Conservation (phyloP, 2,888 invertebrate genomes). For the Diabrotica balteata region DNA sequence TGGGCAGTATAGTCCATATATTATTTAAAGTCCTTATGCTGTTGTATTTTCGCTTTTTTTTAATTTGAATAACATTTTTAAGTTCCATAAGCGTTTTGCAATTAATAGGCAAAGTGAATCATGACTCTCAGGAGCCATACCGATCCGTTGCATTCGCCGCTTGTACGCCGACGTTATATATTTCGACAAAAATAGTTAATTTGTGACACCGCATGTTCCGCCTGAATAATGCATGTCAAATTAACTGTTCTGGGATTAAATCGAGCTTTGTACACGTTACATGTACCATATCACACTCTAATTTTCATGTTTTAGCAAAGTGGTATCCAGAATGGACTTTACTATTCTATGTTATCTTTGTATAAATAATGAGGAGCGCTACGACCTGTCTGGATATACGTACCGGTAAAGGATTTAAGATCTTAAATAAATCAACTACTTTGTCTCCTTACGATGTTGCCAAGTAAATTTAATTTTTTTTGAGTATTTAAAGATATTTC, state of each 20-base stretch:
- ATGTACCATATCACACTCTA: conserved; percentile 19
- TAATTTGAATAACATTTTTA: no score
- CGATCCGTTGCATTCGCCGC: no score
- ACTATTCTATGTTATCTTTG: conserved; percentile 25
- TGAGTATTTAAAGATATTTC: no score
- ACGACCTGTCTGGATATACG: neutral
- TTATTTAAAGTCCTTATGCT: no score
- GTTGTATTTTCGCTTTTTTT: no score
- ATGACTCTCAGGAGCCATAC: no score
- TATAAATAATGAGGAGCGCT: conserved; percentile 19
- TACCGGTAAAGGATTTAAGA: conserved; percentile 3
- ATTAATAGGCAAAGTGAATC: no score
- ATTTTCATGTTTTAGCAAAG: conserved; percentile 28
- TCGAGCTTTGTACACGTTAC: conserved; percentile 24
- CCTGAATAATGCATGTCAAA: conserved; percentile 32
- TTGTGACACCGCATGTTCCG: conserved; percentile 24
- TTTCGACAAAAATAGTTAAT: conserved; percentile 16
- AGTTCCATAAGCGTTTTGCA: no score
- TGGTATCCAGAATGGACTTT: conserved; percentile 24
- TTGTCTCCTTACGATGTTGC: no score
- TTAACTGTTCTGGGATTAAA: conserved; percentile 30
- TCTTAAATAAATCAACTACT: conserved; percentile 3
- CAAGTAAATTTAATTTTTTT: no score
- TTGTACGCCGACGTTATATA: no score
- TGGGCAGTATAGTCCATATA: no score